Conservation (phyloP, 2,888 invertebrate genomes). For the Lepidocyrtoides sp. region DNA sequence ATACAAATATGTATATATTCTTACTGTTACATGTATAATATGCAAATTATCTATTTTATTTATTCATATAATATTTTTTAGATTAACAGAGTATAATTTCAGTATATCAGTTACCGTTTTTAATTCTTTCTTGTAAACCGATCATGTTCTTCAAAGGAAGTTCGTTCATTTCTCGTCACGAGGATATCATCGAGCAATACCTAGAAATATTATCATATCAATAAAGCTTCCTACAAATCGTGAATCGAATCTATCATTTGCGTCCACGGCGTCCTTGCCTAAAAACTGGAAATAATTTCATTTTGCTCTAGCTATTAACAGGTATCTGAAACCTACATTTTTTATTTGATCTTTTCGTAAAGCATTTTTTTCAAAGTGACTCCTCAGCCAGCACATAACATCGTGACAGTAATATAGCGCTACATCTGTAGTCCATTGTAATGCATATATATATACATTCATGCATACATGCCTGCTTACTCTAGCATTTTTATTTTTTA, state of each 20-base stretch:
- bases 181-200: not conserved
- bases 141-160: conserved; percentile 55
- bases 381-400: too few species aligned
- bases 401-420: too few species aligned
- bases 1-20: not conserved
- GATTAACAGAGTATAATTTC: conserved; percentile 70
- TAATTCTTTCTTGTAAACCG: conserved; percentile 39
- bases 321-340: not conserved
- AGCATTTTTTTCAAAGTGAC: not conserved
- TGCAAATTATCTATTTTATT: too few species aligned
- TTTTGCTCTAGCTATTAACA: not conserved
- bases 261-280: not conserved
- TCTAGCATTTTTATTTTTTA: too few species aligned
- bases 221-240: conserved; percentile 13
- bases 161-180: conserved; percentile 2
- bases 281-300: not conserved
- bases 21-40: not conserved
- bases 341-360: not conserved
- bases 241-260: not conserved
- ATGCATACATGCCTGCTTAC: too few species aligned
- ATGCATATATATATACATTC: not conserved
- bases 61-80: not conserved
- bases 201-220: not conserved
- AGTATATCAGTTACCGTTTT: conserved; percentile 71
- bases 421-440: not conserved